Evolutionary conservation across 1,140 invertebrate genomes (phyloP), one percentile per base, ranked within the genome.

Genomic region (Odontomachus brunneus): DNA sequence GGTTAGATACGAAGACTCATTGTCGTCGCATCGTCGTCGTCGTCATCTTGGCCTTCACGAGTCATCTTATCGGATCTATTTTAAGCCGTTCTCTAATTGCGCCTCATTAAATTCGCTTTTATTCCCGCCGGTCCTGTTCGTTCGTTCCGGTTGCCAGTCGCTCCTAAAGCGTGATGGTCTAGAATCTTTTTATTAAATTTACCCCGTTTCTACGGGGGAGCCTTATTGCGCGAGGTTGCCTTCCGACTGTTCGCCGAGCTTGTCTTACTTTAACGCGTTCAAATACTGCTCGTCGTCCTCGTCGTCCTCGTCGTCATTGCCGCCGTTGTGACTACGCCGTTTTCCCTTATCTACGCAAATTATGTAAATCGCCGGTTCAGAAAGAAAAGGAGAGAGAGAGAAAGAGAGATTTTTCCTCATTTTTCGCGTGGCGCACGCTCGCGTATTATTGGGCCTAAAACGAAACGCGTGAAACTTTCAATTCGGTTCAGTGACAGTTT

Each of bases 311-410:
- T 44, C 38, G 38, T 44, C 29, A 33, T 33, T 5, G 5, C 29
- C 29, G 5, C 5, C 29, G 29, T 33, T 33, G 29, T 33, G 55
- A n/a, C 38, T 49, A 60, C 12, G 73, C 15, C 59, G 59, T 76
- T 66, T 33, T 22, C 26, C 11, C 60, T 38, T 66, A 66, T 66
- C 60, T 76, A 3, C 48, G 26, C 14, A 44, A 66, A 76, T 76
- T 76, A 76, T 76, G 73, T 66, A 65, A 65, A 76, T 76, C 73
- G 15, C 14, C 3, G 14, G n/a, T 33, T 75, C 24, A n/a, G n/a
- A n/a, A n/a, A n/a, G n/a, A n/a, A n/a, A n/a, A n/a, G n/a, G n/a
- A n/a, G n/a, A n/a, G n/a, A n/a, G n/a, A n/a, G n/a, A n/a, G n/a
- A n/a, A n/a, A n/a, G n/a, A n/a, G n/a, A n/a, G 9, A 48, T 29